phyloP scores from a whole-genome alignment of 2,888 invertebrate species.

The Mesodorylaimus sp. region DNA sequence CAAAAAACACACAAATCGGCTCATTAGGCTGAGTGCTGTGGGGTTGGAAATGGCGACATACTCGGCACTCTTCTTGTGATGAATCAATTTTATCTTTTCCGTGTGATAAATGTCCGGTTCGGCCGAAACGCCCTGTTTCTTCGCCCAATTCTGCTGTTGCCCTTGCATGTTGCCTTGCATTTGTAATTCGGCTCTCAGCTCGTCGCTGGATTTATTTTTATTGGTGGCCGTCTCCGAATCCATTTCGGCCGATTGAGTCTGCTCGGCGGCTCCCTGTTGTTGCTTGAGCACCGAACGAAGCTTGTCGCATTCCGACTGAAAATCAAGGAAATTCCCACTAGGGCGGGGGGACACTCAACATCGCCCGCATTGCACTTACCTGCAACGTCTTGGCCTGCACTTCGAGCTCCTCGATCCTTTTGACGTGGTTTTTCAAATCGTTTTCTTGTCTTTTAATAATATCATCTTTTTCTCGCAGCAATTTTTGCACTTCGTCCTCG shows the following conservation, averaged over 20 bases:
- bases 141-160: constrained; percentile 18
- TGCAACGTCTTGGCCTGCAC: constrained; percentile 30
- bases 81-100: constrained; percentile 19
- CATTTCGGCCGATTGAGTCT: not conserved
- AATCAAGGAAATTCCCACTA: no score
- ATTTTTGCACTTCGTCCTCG: constrained; percentile 23
- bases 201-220: constrained; percentile 14
- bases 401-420: constrained; percentile 31
- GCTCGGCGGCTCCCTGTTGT: constrained; percentile 15
- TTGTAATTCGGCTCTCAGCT: constrained; percentile 30
- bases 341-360: no score
- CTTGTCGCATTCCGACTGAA: constrained; percentile 33
- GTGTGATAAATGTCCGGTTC: constrained; percentile 24
- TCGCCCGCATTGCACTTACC: constrained; percentile 13
- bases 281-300: constrained; percentile 37
- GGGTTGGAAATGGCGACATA: not conserved
- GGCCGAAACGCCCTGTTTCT: constrained; percentile 38
- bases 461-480: constrained; percentile 24
- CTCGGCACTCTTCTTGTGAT: constrained; percentile 12
- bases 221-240: not conserved
- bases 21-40: not conserved
- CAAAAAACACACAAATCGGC: constrained; percentile 12
- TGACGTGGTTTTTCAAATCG: constrained; percentile 28
- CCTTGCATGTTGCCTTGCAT: constrained; percentile 23
- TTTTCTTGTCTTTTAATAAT: constrained; percentile 23